These are phyloP conservation scores for Rhinella marina DNA, from an alignment of 2,797 vertebrate species.

Conservation along the genomic window DNA sequence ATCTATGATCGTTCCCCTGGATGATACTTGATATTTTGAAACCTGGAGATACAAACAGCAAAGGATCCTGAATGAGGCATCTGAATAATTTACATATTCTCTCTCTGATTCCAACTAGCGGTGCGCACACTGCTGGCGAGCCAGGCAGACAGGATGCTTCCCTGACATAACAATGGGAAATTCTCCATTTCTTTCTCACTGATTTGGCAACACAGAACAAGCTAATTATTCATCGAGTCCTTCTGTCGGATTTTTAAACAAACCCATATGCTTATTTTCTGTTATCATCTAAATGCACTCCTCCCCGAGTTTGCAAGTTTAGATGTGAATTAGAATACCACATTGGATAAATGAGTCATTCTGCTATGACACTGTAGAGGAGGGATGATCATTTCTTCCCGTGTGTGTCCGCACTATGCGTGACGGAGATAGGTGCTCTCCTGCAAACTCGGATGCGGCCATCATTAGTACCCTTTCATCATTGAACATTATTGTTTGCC, in stretches of 20 bases:
- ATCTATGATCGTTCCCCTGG: background rate
- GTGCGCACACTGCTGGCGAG: background rate
- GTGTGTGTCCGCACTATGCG: too few relatives aligned
- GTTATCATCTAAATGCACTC: background rate
- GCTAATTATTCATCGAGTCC: conserved; percentile 30
- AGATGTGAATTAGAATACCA: background rate
- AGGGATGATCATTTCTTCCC: background rate
- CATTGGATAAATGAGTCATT: conserved; percentile 5
- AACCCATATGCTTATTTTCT: conserved; percentile 47
- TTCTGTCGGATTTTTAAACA: conserved; percentile 42
- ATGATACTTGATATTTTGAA: conserved; percentile 8
- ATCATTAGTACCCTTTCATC: too few relatives aligned
- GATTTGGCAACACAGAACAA: conserved; percentile 25
- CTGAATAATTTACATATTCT: conserved; percentile 25
- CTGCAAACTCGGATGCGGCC: too few relatives aligned
- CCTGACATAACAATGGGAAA: conserved; percentile 38
- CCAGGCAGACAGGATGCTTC: conserved; percentile 34
- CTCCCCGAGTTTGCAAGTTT: conserved; percentile 9
- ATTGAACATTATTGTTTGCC: too few relatives aligned
- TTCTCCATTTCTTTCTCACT: conserved; percentile 29
- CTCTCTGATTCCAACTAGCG: background rate
- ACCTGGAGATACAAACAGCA: conserved; percentile 18
- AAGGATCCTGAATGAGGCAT: background rate
- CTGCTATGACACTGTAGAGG: background rate
- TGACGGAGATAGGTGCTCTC: too few relatives aligned